Evolutionary conservation across 2,113 vertebrate species (phyloP), one percentile per base, ranked within the genome.

Genomic region (Cepphus grylle): DNA sequence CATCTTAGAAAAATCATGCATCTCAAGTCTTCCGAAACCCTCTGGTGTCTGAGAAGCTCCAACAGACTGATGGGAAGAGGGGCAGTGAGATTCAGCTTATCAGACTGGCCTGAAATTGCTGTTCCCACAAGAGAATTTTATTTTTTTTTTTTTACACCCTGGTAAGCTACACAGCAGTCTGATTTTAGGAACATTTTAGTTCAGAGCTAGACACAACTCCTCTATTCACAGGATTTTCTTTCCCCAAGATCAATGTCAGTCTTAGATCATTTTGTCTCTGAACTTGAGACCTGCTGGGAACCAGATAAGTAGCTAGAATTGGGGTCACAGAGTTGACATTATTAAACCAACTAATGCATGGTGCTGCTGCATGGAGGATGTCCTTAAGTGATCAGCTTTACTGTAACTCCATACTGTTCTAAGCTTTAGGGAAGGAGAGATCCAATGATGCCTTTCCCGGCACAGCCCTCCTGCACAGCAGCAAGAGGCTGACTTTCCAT

Each of bases 361-460:
- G 9, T 26, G 27, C 15, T 27, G 52, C 50, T 14, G 26, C 43
- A 40, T 26, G 21, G 27, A 72, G 26, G 22, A 63, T 15, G 29
- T 12, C 59, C 45, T 70, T 15, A 42, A 81, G 49, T 3, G 11
- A 30, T 20, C 0, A 0, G 8, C 2, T 69, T 69, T 18, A 5
- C 27, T 1, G 1, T 40, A 67, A 45, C 53, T 18, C 34, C 49
- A 14, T 15, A 8, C 9, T 49, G 36, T 14, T 70, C 25, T 17
- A 9, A 40, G 27, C 13, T 88, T 92, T 56, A 63, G 23, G 29
- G 66, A 50, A 53, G 45, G 36, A 80, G 12, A 69, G 4, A 20
- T 42, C 25, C 47, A 56, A 0, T 2, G 4, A 27, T 32, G 18
- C 43, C 12, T 92, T 56, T 81, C 49, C 61, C 7, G 0, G 43